A percentile compares a stretch with the other conserved stretches of the same genome.
phyloP scores from a whole-genome alignment of 2,888 invertebrate species.

The Hemaris fuciformis region DNA sequence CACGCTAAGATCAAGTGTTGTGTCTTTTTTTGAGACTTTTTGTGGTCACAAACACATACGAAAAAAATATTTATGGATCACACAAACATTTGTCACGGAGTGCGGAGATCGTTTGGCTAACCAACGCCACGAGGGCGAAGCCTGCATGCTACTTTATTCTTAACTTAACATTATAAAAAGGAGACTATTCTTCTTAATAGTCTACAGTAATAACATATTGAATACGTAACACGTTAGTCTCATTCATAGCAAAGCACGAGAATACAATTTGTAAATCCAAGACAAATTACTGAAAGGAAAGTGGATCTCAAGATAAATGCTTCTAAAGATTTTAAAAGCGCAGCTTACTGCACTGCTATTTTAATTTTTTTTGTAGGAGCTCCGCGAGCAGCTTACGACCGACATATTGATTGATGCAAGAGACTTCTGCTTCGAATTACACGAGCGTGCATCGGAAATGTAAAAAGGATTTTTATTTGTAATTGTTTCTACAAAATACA shows the following conservation, averaged over 20 bases:
- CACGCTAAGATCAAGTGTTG: too few species aligned
- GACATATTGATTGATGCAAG: not conserved
- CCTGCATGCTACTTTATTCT: too few species aligned
- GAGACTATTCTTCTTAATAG: too few species aligned
- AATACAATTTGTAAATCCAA: not conserved
- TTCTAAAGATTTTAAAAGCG: not conserved
- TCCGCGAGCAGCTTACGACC: not conserved
- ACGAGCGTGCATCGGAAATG: not conserved
- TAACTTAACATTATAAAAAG: too few species aligned
- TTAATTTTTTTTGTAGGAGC: not conserved
- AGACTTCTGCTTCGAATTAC: not conserved
- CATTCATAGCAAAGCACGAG: not conserved
- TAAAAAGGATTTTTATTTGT: not conserved
- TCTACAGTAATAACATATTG: too few species aligned
- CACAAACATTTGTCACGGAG: too few species aligned
- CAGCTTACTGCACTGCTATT: not conserved
- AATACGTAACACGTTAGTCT: not conserved
- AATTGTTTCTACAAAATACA: not conserved
- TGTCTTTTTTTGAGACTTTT: too few species aligned
- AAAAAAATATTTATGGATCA: too few species aligned
- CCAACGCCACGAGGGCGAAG: too few species aligned
- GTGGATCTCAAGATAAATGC: not conserved
- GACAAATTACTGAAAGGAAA: not conserved
- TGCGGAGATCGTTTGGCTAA: too few species aligned
- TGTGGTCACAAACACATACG: too few species aligned